Evolutionary conservation across 92 coral and sea anemone genomes (phyloP).

Genomic region (Parazoanthus swiftii): DNA sequence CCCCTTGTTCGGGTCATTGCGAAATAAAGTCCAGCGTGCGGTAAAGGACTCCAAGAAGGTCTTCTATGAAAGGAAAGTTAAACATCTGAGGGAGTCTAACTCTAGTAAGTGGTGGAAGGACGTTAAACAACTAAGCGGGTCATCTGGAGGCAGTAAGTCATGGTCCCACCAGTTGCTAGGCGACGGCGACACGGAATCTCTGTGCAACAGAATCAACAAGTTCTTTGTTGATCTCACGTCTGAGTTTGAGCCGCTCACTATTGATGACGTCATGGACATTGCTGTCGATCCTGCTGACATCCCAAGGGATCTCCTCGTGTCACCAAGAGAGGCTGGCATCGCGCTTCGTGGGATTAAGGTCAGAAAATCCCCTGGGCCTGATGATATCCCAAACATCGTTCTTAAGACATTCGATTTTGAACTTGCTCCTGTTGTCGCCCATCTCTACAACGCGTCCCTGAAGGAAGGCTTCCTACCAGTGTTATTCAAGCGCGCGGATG

Average conservation of each 20-base stretch:
- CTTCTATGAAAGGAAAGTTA: not conserved
- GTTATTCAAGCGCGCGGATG: not conserved
- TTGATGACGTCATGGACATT: no score
- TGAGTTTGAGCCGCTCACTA: no score
- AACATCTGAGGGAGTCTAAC: not conserved
- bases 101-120: not conserved
- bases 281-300: no score
- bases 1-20: no score
- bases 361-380: not conserved
- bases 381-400: not conserved
- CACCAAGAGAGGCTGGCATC: no score
- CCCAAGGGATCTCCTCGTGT: no score
- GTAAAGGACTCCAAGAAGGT: no score
- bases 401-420: not conserved
- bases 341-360: no score
- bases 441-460: not conserved
- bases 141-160: not conserved
- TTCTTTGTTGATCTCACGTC: not conserved
- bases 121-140: not conserved
- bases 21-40: no score
- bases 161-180: not conserved
- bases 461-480: not conserved
- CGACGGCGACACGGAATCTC: conserved; percentile 1
- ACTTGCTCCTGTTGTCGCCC: not conserved
- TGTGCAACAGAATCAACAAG: not conserved